phyloP scores from a whole-genome alignment of 1,140 invertebrate species.

The Nasonia giraulti region DNA sequence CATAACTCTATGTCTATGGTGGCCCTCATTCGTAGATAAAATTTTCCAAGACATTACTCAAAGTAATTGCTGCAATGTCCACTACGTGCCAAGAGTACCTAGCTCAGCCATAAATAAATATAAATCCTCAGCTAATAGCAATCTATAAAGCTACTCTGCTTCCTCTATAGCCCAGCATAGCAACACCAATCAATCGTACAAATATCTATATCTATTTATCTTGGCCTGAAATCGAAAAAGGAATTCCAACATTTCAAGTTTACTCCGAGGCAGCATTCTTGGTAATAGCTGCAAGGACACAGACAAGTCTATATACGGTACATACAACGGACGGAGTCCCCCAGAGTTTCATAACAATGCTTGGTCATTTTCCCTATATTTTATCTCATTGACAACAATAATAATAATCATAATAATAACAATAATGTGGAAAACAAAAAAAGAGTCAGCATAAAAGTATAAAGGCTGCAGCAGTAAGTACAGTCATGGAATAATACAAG shows the following conservation, averaged over 20 bases:
- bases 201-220: slow-evolving; percentile 54
- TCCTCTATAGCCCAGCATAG: slow-evolving; percentile 46
- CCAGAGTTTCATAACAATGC: slow-evolving; percentile 49
- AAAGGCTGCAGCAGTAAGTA: slow-evolving; percentile 15
- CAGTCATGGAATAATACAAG: slow-evolving; percentile 46
- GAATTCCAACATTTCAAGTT: slow-evolving; percentile 52
- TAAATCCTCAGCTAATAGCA: slow-evolving; percentile 42
- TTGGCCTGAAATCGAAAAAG: slow-evolving; percentile 52
- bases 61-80: slow-evolving; percentile 44
- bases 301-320: slow-evolving; percentile 39
- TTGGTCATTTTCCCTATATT: slow-evolving; percentile 45
- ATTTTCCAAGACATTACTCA: slow-evolving; percentile 52
- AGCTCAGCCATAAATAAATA: slow-evolving; percentile 50
- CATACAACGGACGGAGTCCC: slow-evolving; percentile 35
- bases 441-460: slow-evolving; percentile 11
- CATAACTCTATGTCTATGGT: slow-evolving; percentile 69
- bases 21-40: slow-evolving; percentile 58
- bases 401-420: slow-evolving; percentile 38
- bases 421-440: slow-evolving; percentile 35
- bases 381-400: slow-evolving; percentile 33
- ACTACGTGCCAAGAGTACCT: slow-evolving; percentile 46
- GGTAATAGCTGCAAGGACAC: slow-evolving; percentile 52
- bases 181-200: slow-evolving; percentile 48
- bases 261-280: slow-evolving; percentile 41
- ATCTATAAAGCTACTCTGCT: slow-evolving; percentile 36